These are phyloP conservation scores for Cliona cf. orientalis DNA, from an alignment of 37 sponge, comb jelly and placozoan genomes.

Conservation along the genomic window DNA sequence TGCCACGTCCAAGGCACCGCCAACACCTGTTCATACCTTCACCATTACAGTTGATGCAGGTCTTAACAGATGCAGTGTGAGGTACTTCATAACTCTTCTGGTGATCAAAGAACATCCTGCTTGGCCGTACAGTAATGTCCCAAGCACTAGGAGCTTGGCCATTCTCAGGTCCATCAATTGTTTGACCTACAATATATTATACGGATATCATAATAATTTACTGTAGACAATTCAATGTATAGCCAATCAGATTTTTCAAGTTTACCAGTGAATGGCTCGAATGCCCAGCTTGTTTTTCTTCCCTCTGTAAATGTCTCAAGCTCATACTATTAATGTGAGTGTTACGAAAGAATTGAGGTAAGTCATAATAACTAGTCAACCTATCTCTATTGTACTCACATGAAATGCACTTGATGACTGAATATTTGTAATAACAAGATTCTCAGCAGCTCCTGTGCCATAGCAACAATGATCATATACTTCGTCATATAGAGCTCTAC, in stretches of 20 bases:
- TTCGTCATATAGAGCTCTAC: slow-evolving; percentile 50
- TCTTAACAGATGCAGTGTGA: slow-evolving; percentile 81
- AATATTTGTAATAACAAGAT: slow-evolving; percentile 64
- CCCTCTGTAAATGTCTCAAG: slow-evolving; percentile 85
- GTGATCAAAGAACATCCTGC: slow-evolving; percentile 45
- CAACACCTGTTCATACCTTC: slow-evolving; percentile 49
- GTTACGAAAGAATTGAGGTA: neutral
- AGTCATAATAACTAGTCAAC: neutral
- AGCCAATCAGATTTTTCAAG: too few species aligned
- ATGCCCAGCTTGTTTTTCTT: slow-evolving; percentile 62
- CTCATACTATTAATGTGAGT: slow-evolving; percentile 56
- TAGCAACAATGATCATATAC: slow-evolving; percentile 68
- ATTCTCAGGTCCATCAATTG: slow-evolving; percentile 76
- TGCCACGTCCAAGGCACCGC: slow-evolving; percentile 59
- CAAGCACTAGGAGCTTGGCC: slow-evolving; percentile 78
- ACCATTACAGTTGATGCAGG: slow-evolving; percentile 70
- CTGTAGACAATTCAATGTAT: too few species aligned
- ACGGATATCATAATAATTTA: too few species aligned
- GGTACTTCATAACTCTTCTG: slow-evolving; percentile 60
- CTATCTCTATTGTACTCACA: slow-evolving; percentile 37
- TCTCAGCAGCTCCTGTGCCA: slow-evolving; percentile 63
- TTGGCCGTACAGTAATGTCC: slow-evolving; percentile 54
- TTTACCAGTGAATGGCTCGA: slow-evolving; percentile 63
- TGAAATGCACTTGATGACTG: slow-evolving; percentile 77
- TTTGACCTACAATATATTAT: slow-evolving; percentile 33